Base-by-base conservation (phyloP, 2,797 vertebrate genomes). In the Syngnathus acus region DNA sequence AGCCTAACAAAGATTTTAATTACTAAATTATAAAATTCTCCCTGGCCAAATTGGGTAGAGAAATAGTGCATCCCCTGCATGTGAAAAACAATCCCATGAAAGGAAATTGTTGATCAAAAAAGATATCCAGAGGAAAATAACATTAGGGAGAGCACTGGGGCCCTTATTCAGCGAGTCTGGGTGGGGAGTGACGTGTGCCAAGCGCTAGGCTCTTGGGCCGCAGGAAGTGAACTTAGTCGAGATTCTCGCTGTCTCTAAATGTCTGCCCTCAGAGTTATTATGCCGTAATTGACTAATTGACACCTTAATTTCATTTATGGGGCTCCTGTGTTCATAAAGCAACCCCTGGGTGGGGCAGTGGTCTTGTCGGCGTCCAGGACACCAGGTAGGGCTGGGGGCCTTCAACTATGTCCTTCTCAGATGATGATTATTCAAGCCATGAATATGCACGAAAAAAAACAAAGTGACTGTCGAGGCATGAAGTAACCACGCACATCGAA, bases 1-100 rank as follows among this genome's bases (percentile, higher is more conserved):
- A 99, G 95, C 95, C 96, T 99, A 99, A 98, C 95, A 98, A 96
- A 98, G 95, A 99, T 98, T 99, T 99, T 98, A 99, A 98, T 99
- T 99, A 98, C 96, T 98, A 97, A 98, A 99, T 99, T 98, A 97
- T 97, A 95, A 96, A 97, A 98, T 95, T 98, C 96, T 98, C 95
- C 93, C 94, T 95, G 94, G 95, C 93, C 94, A 96, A 97, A 97
- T 95, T 95, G 95, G 94, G 94, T 91, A 93, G 92, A 93, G 91
- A 95, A 99, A 96, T 93, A 93, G 91, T 90, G 90, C 94, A 96
- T 95, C 94, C 91, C 92, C 91, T 85, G 91, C 91, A 91, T 94
- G 91, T 91, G 90, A 84, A 87, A 86, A 89, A 90, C 86, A 87
- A 94, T 94, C 91, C 92, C 92, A 93, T 91, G 90, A 93, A 94